Base-by-base conservation (phyloP, 2,113 vertebrate species). In the Platycercus adscitus region DNA sequence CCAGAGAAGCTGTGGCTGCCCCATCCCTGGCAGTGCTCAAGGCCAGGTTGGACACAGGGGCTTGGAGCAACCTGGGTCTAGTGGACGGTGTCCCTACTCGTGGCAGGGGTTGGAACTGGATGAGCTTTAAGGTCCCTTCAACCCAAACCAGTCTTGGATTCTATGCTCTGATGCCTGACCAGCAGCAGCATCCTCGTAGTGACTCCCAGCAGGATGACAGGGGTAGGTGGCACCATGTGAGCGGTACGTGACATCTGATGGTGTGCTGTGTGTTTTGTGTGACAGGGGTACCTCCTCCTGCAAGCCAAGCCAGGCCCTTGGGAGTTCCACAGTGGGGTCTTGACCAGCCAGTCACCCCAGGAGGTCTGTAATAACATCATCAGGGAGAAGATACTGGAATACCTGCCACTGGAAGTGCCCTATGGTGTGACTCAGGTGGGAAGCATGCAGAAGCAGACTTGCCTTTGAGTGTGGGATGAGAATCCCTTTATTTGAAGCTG, bases 351-450 rank as follows among this genome's bases (percentile, higher is more conserved):
- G 97, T 98, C 93, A 13, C 99, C 99, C 8, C 97, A 99, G 63
- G 98, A 99, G 58, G 85, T 99, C 95, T 99, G 99, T 61, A 26
- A 93, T 63, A 99, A 99, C 70, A 96, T 98, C 50, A 98, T 99
- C 96, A 97, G 99, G 92, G 99, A 98, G 97, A 99, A 99, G 93
- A 95, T 99, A 8, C 96, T 99, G 81, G 99, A 99, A 84, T 93
- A 98, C 83, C 97, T 99, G 86, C 99, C 99, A 0, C 96, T 98
- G 96, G 99, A 99, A 69, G 98, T 99, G 86, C 99, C 99, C 43
- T 99, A 99, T 20, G 93, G 86, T 0, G 83, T 99, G 72, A 96
- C 96, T n/a, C 99, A 99, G 99, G 99, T 99, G 91, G 95, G 47
- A 68, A 65, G 3, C 39, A 13, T 13, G 29, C 4, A 1, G 73